These are phyloP conservation scores for Polymixis flavicincta DNA, from an alignment of 2,888 invertebrate species.

Conservation along the genomic window DNA sequence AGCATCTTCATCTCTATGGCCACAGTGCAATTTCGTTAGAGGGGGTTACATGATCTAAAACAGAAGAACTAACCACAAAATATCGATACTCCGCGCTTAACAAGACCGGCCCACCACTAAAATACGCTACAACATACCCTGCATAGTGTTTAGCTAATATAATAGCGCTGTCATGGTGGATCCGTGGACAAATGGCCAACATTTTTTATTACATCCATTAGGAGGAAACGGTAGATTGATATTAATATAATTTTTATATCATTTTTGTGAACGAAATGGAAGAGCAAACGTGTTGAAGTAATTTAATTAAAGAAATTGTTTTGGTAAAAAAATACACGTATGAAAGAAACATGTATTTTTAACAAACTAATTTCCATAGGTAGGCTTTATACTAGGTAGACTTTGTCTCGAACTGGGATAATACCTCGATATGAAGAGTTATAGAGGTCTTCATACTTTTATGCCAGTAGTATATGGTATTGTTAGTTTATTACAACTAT, in stretches of 20 bases:
- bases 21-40: not conserved
- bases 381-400: not conserved
- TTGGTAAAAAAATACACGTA: conserved; percentile 9
- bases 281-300: conserved; percentile 41
- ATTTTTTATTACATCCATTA: conserved; percentile 58
- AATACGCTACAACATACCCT: conserved; percentile 43
- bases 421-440: not conserved
- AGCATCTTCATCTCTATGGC: not conserved
- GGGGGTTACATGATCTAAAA: not conserved
- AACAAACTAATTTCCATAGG: too few species aligned
- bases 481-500: not conserved
- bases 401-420: not conserved
- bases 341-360: not conserved
- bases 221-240: conserved; percentile 37
- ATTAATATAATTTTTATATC: conserved; percentile 46
- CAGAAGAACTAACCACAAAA: not conserved
- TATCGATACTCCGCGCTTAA: not conserved
- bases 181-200: conserved; percentile 61
- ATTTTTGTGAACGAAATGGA: conserved; percentile 37
- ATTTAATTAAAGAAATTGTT: conserved; percentile 36
- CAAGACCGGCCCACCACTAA: conserved; percentile 29
- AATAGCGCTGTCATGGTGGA: conserved; percentile 63
- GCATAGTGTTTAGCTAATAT: conserved; percentile 65
- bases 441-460: not conserved
- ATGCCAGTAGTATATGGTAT: not conserved